Percentiles rank a stretch among this genome's conserved stretches.
phyloP scores from a whole-genome alignment of 2,797 vertebrate genomes.

The Ammospiza maritima region DNA sequence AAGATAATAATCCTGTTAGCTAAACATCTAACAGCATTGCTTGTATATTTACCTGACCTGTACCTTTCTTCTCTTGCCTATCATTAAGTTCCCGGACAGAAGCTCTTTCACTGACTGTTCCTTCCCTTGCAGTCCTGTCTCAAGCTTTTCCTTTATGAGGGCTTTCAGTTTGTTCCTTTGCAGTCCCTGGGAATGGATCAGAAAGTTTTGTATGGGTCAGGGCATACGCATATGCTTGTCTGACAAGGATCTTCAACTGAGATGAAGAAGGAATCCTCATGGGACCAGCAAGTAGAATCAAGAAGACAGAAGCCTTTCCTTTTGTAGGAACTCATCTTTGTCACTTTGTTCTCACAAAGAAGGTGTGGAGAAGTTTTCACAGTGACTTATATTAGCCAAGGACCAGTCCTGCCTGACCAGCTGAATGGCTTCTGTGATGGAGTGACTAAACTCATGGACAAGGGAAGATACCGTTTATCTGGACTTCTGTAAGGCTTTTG shows the following conservation, averaged over 20 bases:
- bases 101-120: background rate
- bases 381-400: background rate
- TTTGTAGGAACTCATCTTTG: background rate
- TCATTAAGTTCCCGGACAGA: background rate
- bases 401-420: background rate
- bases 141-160: background rate
- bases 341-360: background rate
- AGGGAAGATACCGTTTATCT: background rate
- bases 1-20: background rate
- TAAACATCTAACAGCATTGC: background rate
- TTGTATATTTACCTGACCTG: background rate
- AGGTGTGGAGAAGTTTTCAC: background rate
- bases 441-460: background rate
- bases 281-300: background rate
- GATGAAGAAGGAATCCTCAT: background rate
- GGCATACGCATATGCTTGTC: background rate
- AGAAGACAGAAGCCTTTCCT: background rate
- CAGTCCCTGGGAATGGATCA: background rate
- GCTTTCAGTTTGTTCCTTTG: background rate
- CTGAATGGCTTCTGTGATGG: background rate
- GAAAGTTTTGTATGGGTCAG: background rate
- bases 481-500: background rate
- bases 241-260: background rate
- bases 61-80: background rate
- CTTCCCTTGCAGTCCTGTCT: background rate